Evolutionary conservation across 23 tunicate species (phyloP).

Genomic region (Diplosoma virens): DNA sequence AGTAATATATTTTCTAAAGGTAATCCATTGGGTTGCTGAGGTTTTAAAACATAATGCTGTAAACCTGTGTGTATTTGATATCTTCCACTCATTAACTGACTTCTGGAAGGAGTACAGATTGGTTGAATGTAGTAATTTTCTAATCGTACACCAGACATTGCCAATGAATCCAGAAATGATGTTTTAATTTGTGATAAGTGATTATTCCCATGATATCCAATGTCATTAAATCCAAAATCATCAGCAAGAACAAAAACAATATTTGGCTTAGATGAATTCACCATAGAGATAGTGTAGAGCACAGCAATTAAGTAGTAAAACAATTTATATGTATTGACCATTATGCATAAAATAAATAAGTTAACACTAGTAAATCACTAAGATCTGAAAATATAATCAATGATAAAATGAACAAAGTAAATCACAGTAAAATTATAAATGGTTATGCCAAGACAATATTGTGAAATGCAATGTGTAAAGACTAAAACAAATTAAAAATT

Average conservation of each 20-base stretch:
- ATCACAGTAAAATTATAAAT: too few species aligned
- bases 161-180: slow-evolving; percentile 77
- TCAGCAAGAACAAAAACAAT: slow-evolving; percentile 76
- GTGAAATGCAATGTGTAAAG: too few species aligned
- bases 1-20: slow-evolving; percentile 57
- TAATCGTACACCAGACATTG: slow-evolving; percentile 48
- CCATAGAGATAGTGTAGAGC: too few species aligned
- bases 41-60: slow-evolving; percentile 57
- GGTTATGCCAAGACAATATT: too few species aligned
- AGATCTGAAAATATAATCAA: too few species aligned
- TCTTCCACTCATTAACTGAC: slow-evolving; percentile 87
- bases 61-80: slow-evolving; percentile 80
- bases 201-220: slow-evolving; percentile 44
- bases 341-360: too few species aligned
- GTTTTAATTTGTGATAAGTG: slow-evolving; percentile 55
- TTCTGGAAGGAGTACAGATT: slow-evolving; percentile 79
- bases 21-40: slow-evolving; percentile 47
- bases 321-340: too few species aligned
- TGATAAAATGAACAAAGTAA: too few species aligned
- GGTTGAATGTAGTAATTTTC: slow-evolving; percentile 94
- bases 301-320: too few species aligned
- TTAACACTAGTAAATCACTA: too few species aligned
- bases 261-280: slow-evolving; percentile 29
- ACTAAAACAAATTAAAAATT: too few species aligned
- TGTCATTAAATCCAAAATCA: slow-evolving; percentile 77